Conservation (phyloP, 2,797 vertebrate genomes). For the Hippopotamyrus pictus region DNA sequence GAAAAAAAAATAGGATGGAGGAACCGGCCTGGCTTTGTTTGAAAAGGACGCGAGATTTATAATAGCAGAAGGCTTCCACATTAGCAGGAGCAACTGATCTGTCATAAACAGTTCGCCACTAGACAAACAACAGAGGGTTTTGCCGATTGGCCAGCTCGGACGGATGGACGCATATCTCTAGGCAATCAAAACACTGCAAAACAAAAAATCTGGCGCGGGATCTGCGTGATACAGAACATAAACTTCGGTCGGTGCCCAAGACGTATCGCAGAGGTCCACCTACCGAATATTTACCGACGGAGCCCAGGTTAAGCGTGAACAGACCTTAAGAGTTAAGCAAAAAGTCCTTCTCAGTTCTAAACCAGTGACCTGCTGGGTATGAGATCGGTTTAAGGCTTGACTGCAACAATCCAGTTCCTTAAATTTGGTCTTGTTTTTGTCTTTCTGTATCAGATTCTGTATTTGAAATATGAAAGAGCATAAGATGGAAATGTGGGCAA, state of each 20-base stretch:
- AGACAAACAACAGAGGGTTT: slow-evolving; percentile 1
- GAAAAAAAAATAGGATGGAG: neutral
- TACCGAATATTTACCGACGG: neutral
- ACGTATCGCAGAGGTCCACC: neutral
- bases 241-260: neutral
- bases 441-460: neutral
- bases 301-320: neutral
- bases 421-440: neutral
- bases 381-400: neutral
- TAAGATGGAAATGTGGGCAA: neutral
- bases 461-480: neutral
- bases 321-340: neutral
- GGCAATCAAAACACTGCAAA: slow-evolving; percentile 14
- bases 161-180: neutral
- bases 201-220: neutral
- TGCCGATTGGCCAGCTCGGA: neutral
- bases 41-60: slow-evolving; percentile 8
- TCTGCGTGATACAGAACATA: slow-evolving; percentile 9
- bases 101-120: slow-evolving; percentile 6
- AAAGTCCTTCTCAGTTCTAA: neutral
- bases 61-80: neutral
- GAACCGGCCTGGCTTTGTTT: neutral
- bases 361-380: neutral
- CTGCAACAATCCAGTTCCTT: neutral
- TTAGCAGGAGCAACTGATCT: slow-evolving; percentile 4